Conservation (phyloP, 2,888 invertebrate species). For the Mythimna impura region DNA sequence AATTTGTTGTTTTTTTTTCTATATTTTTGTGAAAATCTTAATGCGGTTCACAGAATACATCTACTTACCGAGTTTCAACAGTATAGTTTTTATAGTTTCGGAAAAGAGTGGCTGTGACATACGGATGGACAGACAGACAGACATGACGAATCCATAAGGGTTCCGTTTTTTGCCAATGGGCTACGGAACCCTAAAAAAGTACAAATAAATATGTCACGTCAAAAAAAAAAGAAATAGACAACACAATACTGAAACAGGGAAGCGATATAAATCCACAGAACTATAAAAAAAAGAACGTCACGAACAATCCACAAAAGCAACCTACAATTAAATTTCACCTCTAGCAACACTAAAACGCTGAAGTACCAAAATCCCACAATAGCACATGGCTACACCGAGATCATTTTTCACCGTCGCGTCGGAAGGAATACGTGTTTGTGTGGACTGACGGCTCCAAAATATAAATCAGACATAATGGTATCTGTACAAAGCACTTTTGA, state of each 20-base stretch:
- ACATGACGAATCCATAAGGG: no score
- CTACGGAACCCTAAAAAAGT: no score
- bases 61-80: no score
- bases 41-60: no score
- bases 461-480: conserved; percentile 76
- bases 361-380: conserved; percentile 55
- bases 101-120: no score
- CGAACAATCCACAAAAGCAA: conserved; percentile 43
- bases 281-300: conserved; percentile 31
- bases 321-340: conserved; percentile 59
- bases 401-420: conserved; percentile 79
- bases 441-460: conserved; percentile 76
- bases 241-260: background rate
- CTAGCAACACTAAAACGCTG: conserved; percentile 54
- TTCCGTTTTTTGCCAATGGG: no score
- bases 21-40: no score
- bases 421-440: conserved; percentile 74
- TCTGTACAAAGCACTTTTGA: conserved; percentile 63
- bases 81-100: no score
- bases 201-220: background rate
- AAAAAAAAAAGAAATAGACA: background rate
- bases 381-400: conserved; percentile 66
- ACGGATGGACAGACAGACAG: no score
- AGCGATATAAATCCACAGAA: conserved; percentile 8
- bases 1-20: no score